These are phyloP conservation scores for Sussaba pulchella DNA, from an alignment of 2,888 invertebrate genomes.

Conservation along the genomic window DNA sequence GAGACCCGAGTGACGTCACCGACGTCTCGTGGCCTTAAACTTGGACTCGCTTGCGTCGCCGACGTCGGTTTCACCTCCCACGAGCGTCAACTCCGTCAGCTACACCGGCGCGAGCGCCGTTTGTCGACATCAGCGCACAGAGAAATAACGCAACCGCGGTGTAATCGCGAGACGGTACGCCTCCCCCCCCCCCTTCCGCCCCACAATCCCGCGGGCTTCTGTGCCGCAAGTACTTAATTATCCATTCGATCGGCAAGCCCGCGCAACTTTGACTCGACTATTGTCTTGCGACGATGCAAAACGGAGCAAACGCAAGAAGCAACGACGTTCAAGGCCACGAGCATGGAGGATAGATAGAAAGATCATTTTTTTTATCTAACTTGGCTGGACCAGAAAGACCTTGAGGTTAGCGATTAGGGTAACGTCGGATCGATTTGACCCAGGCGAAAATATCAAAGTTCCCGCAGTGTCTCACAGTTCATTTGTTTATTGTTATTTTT, in stretches of 20 bases:
- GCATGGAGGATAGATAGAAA: too few species aligned
- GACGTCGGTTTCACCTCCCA: conserved; percentile 22
- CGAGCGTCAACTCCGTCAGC: too few species aligned
- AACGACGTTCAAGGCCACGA: not conserved
- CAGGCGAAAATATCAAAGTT: too few species aligned
- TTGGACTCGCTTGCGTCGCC: conserved; percentile 74
- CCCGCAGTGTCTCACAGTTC: too few species aligned
- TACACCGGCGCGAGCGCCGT: too few species aligned
- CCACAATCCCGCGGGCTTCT: conserved; percentile 8
- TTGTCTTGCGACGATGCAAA: not conserved
- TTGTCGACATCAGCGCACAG: too few species aligned
- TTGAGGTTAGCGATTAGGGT: too few species aligned
- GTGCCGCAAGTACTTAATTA: conserved; percentile 43
- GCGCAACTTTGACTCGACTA: not conserved
- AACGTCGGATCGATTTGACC: too few species aligned
- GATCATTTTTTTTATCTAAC: too few species aligned
- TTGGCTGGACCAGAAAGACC: too few species aligned
- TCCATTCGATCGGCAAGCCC: conserved; percentile 34
- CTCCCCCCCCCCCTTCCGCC: not conserved
- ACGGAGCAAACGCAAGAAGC: not conserved
- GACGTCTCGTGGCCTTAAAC: conserved; percentile 82
- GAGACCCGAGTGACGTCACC: conserved; percentile 77
- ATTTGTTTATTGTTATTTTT: too few species aligned
- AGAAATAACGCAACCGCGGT: too few species aligned
- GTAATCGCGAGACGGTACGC: conserved; percentile 31